Evolutionary conservation across 2,888 invertebrate species (phyloP).

Genomic region (Anarsia innoxiella): DNA sequence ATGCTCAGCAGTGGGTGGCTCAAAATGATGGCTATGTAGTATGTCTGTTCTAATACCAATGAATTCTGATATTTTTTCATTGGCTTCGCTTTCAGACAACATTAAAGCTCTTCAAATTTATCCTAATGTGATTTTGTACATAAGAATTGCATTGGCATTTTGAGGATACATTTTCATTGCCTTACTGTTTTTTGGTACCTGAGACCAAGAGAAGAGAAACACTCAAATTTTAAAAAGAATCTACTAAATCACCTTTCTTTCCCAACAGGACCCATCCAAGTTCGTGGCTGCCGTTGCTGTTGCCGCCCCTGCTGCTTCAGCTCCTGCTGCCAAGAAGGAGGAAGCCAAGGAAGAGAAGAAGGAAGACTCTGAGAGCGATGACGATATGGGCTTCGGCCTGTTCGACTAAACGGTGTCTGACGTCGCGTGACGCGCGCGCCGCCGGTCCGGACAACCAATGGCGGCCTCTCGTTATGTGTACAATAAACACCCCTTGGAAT

Average conservation of each 20-base stretch:
- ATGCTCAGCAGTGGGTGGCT: too few relatives aligned
- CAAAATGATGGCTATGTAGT: too few relatives aligned
- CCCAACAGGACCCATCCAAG: constrained; percentile 92
- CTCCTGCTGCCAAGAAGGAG: constrained; percentile 76
- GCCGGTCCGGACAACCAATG: constrained; percentile 68
- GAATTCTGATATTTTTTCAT: constrained; percentile 22
- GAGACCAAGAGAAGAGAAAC: too few relatives aligned
- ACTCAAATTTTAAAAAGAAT: too few relatives aligned
- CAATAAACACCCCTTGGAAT: constrained; percentile 37
- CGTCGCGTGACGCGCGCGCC: constrained; percentile 33
- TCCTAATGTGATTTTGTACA: constrained; percentile 36
- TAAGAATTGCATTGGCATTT: constrained; percentile 37
- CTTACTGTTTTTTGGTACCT: not conserved
- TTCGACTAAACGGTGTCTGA: constrained; percentile 79
- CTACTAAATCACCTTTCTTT: too few relatives aligned
- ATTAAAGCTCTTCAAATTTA: constrained; percentile 37
- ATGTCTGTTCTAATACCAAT: constrained; percentile 35
- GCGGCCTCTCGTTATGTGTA: constrained; percentile 49
- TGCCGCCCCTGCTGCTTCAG: constrained; percentile 79
- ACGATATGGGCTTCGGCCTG: constrained; percentile 98
- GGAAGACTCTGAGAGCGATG: constrained; percentile 88
- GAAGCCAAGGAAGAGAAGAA: constrained; percentile 87
- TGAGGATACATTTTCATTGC: constrained; percentile 26
- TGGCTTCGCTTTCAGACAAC: constrained; percentile 42
- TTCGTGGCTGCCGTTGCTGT: constrained; percentile 81